Conservation (phyloP, 2,888 invertebrate species). For the Baronia brevicornis region DNA sequence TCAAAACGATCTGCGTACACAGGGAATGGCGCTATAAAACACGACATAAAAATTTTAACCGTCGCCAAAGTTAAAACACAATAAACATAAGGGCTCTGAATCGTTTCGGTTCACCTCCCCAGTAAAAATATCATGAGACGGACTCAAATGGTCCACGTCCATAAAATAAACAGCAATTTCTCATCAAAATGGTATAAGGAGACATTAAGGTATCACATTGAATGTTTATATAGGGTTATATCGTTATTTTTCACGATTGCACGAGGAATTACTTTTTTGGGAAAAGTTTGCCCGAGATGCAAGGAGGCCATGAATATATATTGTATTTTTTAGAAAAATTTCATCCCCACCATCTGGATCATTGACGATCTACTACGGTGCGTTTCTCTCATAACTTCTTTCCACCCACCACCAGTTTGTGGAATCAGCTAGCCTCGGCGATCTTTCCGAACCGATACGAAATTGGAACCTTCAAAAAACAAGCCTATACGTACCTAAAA, state of each 20-base stretch:
- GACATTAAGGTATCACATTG: conserved; percentile 41
- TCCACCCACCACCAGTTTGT: no score
- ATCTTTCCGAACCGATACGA: no score
- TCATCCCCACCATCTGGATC: no score
- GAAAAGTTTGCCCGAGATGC: conserved; percentile 29
- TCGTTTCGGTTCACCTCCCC: conserved; percentile 39
- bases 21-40: conserved; percentile 21
- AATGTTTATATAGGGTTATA: conserved; percentile 47
- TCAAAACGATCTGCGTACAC: conserved; percentile 10
- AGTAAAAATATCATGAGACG: conserved; percentile 44
- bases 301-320: background rate
- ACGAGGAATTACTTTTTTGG: conserved; percentile 35
- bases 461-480: no score
- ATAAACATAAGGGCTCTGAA: conserved; percentile 37
- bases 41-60: conserved; percentile 41
- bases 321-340: no score
- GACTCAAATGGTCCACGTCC: conserved; percentile 34
- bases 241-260: conserved; percentile 52
- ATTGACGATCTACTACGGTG: no score
- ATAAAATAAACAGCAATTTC: conserved; percentile 44
- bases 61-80: conserved; percentile 36
- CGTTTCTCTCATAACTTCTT: no score
- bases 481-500: no score
- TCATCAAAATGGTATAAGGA: conserved; percentile 26
- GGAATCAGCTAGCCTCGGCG: no score